phyloP scores from a whole-genome alignment of 2,113 vertebrate species.

The Otolemur garnettii region DNA sequence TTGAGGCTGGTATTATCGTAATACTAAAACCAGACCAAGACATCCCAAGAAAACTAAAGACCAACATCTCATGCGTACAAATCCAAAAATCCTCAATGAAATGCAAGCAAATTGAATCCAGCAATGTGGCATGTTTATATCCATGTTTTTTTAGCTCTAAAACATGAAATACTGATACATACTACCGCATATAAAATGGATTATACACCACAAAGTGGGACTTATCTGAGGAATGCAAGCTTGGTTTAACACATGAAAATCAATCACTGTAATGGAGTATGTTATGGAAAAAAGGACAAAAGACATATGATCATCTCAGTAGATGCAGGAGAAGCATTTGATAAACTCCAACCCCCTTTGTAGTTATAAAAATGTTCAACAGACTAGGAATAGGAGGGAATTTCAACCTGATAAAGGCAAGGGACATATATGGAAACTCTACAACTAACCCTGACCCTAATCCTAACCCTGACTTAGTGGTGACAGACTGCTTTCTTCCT shows the following conservation, averaged over 20 bases:
- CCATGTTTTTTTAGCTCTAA: too few species aligned
- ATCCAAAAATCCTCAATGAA: too few species aligned
- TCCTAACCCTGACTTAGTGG: not conserved
- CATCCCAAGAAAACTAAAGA: too few species aligned
- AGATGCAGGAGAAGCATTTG: not conserved
- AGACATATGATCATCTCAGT: not conserved
- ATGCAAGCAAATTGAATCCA: too few species aligned
- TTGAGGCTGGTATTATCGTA: not conserved
- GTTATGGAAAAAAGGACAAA: not conserved
- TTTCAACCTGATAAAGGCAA: not conserved
- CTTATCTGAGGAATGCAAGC: constrained; percentile 2
- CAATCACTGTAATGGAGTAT: not conserved
- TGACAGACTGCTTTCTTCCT: not conserved
- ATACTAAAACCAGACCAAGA: not conserved
- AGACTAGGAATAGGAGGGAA: not conserved
- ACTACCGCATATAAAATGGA: not conserved
- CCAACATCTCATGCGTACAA: too few species aligned
- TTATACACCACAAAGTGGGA: not conserved
- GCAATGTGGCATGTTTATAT: too few species aligned
- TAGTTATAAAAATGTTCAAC: not conserved
- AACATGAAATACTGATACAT: too few species aligned
- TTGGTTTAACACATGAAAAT: constrained; percentile 13
- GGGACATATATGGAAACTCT: not conserved
- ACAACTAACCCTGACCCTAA: not conserved
- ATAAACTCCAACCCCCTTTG: not conserved